Conservation (phyloP, 2,113 vertebrate genomes). For the Triplophysa tibetana region DNA sequence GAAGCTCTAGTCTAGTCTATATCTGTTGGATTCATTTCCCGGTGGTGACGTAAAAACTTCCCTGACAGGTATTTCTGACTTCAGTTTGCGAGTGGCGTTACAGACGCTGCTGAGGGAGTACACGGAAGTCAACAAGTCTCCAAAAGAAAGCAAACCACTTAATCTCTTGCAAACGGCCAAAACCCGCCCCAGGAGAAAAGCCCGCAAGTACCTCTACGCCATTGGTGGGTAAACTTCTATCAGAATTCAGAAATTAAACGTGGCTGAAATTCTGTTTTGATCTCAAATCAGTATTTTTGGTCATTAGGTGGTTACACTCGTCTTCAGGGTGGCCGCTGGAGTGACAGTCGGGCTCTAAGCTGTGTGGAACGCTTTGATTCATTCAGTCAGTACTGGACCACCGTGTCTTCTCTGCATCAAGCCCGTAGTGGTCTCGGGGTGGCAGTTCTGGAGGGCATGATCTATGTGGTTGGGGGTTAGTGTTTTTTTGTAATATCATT, state of each 20-base stretch:
- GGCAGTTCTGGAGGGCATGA: slow-evolving; percentile 89
- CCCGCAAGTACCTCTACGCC: slow-evolving; percentile 96
- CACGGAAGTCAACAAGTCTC: slow-evolving; percentile 87
- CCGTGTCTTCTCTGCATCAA: slow-evolving; percentile 94
- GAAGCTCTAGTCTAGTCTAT: too few relatives aligned
- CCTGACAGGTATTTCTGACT: slow-evolving; percentile 85
- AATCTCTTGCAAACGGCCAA: slow-evolving; percentile 86
- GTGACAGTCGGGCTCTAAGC: slow-evolving; percentile 91
- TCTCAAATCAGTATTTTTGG: background rate
- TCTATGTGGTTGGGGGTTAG: slow-evolving; percentile 97
- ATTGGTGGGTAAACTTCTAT: slow-evolving; percentile 78
- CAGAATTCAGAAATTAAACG: background rate
- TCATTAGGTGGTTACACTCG: slow-evolving; percentile 90
- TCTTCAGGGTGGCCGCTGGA: slow-evolving; percentile 93
- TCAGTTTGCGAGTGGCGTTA: slow-evolving; percentile 94
- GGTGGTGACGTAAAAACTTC: slow-evolving; percentile 6
- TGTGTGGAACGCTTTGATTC: slow-evolving; percentile 97
- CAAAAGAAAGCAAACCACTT: slow-evolving; percentile 90
- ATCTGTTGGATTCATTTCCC: too few relatives aligned
- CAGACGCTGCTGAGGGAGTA: slow-evolving; percentile 97
- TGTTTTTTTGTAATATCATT: background rate
- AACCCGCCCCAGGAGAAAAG: slow-evolving; percentile 91
- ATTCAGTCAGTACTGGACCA: slow-evolving; percentile 98
- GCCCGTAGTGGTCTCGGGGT: slow-evolving; percentile 93
- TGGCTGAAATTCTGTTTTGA: background rate